Evolutionary conservation across 1,140 invertebrate genomes (phyloP).

Genomic region (Batillaria attramentaria): DNA sequence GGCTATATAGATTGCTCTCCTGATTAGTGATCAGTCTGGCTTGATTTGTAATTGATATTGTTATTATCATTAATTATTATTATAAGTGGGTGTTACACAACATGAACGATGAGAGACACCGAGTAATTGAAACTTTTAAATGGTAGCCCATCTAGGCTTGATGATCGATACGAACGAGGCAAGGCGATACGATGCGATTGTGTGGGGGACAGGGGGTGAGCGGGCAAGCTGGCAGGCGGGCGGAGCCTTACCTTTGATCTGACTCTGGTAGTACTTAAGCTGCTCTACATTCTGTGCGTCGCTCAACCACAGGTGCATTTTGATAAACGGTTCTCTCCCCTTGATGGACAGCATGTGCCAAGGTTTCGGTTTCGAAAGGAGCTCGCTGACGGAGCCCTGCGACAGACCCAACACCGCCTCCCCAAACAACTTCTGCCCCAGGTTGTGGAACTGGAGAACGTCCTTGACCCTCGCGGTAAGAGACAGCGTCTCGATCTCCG

Average conservation of each 20-base stretch:
- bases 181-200: too few relatives aligned
- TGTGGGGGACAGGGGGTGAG: too few relatives aligned
- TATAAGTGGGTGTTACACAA: too few relatives aligned
- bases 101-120: too few relatives aligned
- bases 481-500: conserved; percentile 95
- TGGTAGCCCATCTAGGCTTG: too few relatives aligned
- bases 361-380: conserved; percentile 97
- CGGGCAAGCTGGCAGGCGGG: background rate
- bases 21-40: too few relatives aligned
- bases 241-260: conserved; percentile 67
- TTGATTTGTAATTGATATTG: too few relatives aligned
- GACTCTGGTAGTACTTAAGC: conserved; percentile 74
- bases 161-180: too few relatives aligned
- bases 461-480: conserved; percentile 98
- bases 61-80: too few relatives aligned
- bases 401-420: conserved; percentile 96
- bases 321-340: conserved; percentile 96
- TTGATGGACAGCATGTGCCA: conserved; percentile 99
- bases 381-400: conserved; percentile 96
- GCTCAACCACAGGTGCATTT: conserved; percentile 97
- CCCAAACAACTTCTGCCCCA: conserved; percentile 98
- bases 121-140: too few relatives aligned
- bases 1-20: too few relatives aligned
- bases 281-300: conserved; percentile 94
- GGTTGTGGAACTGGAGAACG: conserved; percentile 95